Evolutionary conservation across 2,888 invertebrate genomes (phyloP).

Genomic region (Elysia crispata): DNA sequence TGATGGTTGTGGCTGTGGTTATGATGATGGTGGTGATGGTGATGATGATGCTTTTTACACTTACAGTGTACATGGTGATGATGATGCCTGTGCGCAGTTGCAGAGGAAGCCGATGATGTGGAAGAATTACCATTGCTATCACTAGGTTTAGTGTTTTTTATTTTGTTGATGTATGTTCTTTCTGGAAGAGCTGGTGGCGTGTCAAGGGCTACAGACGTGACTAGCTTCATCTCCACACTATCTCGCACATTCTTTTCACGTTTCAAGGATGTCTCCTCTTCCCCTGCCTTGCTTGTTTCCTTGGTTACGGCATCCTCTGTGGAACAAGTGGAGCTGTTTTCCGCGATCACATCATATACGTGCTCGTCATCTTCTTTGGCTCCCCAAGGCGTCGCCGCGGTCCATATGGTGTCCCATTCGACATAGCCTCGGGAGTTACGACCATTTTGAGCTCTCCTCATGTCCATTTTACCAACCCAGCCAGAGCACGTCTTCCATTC

Average conservation of each 20-base stretch:
- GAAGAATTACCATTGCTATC: background rate
- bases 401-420: conserved; percentile 49
- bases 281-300: background rate
- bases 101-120: background rate
- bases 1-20: conserved; percentile 20
- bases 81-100: background rate
- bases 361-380: conserved; percentile 48
- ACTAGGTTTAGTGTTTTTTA: background rate
- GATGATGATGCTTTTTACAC: conserved; percentile 6
- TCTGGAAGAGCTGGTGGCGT: conserved; percentile 52
- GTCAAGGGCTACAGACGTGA: conserved; percentile 18
- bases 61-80: background rate
- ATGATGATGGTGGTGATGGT: conserved; percentile 24
- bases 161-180: conserved; percentile 46
- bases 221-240: background rate
- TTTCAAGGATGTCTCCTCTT: background rate
- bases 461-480: conserved; percentile 40
- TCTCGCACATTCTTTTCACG: too few relatives aligned
- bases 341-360: conserved; percentile 50
- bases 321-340: conserved; percentile 22
- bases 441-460: background rate
- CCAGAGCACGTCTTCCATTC: conserved; percentile 45
- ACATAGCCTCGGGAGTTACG: conserved; percentile 41
- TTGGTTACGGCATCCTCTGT: background rate
- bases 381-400: conserved; percentile 29